Evolutionary conservation across 2,888 invertebrate genomes (phyloP).

Genomic region (Acronicta alni): DNA sequence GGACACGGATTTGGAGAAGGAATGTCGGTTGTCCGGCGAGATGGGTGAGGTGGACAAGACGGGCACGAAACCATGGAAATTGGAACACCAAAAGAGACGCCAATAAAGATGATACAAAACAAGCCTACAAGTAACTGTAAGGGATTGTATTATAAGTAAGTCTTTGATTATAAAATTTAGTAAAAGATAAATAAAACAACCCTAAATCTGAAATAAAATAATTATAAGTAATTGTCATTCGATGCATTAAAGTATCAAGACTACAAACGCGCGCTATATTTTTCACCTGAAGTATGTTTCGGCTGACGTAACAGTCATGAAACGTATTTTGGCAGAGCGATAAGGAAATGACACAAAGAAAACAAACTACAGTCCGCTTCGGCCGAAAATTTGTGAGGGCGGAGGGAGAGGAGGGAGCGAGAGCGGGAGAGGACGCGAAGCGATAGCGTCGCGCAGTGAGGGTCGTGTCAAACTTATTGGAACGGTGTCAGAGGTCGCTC

Average conservation of each 20-base stretch:
- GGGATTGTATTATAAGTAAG: background rate
- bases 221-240: constrained; percentile 25
- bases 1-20: too few species aligned
- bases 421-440: constrained; percentile 53
- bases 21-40: too few species aligned
- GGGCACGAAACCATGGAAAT: too few species aligned
- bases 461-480: constrained; percentile 83
- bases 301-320: constrained; percentile 87
- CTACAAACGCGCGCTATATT: constrained; percentile 67
- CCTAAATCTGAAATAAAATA: background rate
- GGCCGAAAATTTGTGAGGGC: constrained; percentile 84
- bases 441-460: constrained; percentile 64
- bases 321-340: constrained; percentile 89
- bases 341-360: constrained; percentile 89
- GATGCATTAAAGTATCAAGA: constrained; percentile 72
- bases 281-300: constrained; percentile 87
- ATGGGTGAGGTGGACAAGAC: too few species aligned
- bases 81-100: too few species aligned
- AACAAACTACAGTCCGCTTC: constrained; percentile 86
- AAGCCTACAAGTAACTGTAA: constrained; percentile 2
- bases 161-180: too few species aligned
- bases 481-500: constrained; percentile 83
- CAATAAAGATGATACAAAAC: too few species aligned
- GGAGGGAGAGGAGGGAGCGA: constrained; percentile 59
- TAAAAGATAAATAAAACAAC: too few species aligned